These are phyloP conservation scores for Bhutanitis thaidina DNA, from an alignment of 2,888 invertebrate species.

Conservation along the genomic window DNA sequence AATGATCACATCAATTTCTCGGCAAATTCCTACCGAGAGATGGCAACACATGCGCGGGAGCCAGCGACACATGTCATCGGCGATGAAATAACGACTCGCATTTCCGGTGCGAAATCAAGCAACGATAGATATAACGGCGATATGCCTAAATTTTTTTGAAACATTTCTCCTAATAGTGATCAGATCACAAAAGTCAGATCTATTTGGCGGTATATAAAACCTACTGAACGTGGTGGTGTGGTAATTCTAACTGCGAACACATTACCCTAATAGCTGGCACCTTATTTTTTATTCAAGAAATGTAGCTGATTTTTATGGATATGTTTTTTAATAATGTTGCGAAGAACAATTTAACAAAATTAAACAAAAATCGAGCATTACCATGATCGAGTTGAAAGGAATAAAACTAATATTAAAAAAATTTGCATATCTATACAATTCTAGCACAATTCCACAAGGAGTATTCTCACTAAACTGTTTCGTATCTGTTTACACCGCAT, in stretches of 20 bases:
- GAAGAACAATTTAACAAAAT: no score
- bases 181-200: no score
- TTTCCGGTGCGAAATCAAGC: slow-evolving; percentile 56
- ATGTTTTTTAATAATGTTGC: no score
- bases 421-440: slow-evolving; percentile 29
- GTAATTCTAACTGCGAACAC: no score
- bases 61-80: slow-evolving; percentile 61
- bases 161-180: background rate
- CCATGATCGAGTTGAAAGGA: no score
- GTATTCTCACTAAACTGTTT: slow-evolving; percentile 54
- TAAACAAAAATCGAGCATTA: no score
- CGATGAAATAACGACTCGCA: slow-evolving; percentile 52
- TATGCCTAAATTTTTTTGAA: slow-evolving; percentile 19
- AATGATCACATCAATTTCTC: slow-evolving; percentile 71
- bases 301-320: no score
- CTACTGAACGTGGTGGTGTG: no score
- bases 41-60: slow-evolving; percentile 51
- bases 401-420: no score
- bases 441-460: slow-evolving; percentile 29
- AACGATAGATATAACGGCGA: slow-evolving; percentile 30
- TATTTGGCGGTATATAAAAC: no score
- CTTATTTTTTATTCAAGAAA: no score
- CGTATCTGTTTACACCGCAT: slow-evolving; percentile 49
- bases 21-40: slow-evolving; percentile 47
- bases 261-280: no score